These are phyloP conservation scores for Sminthopsis crassicaudata DNA, from an alignment of 2,113 vertebrate species.

Conservation along the genomic window DNA sequence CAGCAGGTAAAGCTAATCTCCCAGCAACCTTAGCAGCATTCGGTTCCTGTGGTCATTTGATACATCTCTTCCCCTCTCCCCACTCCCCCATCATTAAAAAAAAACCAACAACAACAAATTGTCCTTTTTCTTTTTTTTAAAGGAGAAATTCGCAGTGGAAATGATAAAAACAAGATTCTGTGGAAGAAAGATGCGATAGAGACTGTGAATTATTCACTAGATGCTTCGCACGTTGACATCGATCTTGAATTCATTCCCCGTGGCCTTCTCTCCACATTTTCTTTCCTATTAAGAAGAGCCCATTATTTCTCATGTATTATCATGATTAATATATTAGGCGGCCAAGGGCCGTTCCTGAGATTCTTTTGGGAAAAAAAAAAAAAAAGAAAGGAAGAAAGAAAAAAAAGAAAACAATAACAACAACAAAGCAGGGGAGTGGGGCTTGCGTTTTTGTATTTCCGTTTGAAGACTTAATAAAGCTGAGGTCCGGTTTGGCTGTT, in stretches of 20 bases:
- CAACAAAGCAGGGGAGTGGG: constrained; percentile 66
- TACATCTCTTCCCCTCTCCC: constrained; percentile 35
- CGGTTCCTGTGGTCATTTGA: constrained; percentile 52
- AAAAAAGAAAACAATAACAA: too few species aligned
- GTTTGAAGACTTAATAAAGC: constrained; percentile 86
- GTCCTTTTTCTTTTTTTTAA: constrained; percentile 72
- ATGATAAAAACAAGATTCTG: constrained; percentile 85
- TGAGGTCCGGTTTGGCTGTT: constrained; percentile 87
- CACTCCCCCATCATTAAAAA: constrained; percentile 53
- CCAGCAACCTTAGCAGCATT: constrained; percentile 80
- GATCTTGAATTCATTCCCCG: constrained; percentile 78
- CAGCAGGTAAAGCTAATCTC: constrained; percentile 87
- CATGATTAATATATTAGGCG: constrained; percentile 84
- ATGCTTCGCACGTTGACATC: constrained; percentile 80
- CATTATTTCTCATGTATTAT: constrained; percentile 77
- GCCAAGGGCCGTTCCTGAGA: constrained; percentile 91
- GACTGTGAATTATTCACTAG: constrained; percentile 82
- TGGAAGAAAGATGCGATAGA: constrained; percentile 83
- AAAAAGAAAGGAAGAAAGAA: not conserved
- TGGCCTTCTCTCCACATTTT: constrained; percentile 78
- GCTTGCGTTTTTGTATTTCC: constrained; percentile 80
- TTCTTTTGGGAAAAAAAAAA: constrained; percentile 83
- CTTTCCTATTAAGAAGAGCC: constrained; percentile 79
- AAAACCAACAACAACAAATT: constrained; percentile 52
- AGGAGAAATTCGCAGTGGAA: constrained; percentile 81